A percentile compares a stretch with the other conserved stretches of the same genome.
Conservation (phyloP, 2,113 vertebrate species). For the Cyanistes caeruleus region DNA sequence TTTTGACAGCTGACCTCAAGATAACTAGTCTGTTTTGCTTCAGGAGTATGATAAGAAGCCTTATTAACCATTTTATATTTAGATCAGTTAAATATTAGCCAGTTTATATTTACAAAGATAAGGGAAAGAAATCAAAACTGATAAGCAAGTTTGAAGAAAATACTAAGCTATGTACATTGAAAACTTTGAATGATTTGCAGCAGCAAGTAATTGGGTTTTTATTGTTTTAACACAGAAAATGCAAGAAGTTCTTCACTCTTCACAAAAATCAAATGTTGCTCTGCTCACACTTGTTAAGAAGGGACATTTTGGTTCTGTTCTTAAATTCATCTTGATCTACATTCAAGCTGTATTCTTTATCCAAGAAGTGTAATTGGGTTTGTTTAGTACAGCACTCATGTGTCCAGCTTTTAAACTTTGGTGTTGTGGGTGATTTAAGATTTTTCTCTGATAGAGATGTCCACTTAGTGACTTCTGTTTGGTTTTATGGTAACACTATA, state of each 20-base stretch:
- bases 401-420: not conserved
- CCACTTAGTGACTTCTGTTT: not conserved
- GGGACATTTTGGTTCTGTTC: not conserved
- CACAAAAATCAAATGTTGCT: not conserved
- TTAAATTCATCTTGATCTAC: not conserved
- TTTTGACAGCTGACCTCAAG: not conserved
- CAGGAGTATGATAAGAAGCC: not conserved
- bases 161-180: not conserved
- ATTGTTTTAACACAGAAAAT: not conserved
- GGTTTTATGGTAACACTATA: not conserved
- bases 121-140: not conserved
- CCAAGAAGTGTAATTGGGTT: not conserved
- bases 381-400: not conserved
- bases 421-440: not conserved
- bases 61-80: conserved; percentile 18
- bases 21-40: not conserved
- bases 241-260: not conserved
- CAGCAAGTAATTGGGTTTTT: not conserved
- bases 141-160: not conserved
- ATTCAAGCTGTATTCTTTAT: not conserved
- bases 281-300: not conserved
- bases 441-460: not conserved
- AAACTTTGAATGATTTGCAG: not conserved
- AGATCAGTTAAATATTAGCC: not conserved
- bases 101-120: not conserved